Conservation (phyloP, 53 echinoderm and acorn worm species). For the Echinometra lucunter region DNA sequence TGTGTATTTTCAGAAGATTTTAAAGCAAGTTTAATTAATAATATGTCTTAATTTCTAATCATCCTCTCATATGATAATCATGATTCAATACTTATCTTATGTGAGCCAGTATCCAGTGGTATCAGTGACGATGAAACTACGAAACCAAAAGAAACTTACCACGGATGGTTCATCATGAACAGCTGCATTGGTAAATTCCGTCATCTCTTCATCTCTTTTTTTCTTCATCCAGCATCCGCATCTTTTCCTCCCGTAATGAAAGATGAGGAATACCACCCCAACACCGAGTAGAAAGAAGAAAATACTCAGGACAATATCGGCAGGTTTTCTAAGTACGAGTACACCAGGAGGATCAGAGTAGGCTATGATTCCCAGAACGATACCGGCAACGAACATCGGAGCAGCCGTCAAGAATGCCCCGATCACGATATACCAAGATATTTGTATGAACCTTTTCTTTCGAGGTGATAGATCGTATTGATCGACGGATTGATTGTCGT, state of each 20-base stretch:
- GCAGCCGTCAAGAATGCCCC: constrained; percentile 35
- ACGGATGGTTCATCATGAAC: neutral
- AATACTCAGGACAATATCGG: neutral
- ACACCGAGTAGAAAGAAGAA: neutral
- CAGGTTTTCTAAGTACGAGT: neutral
- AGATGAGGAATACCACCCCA: neutral
- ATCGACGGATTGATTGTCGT: neutral
- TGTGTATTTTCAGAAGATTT: too few relatives aligned
- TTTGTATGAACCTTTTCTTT: neutral
- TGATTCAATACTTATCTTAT: too few relatives aligned
- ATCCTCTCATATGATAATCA: too few relatives aligned
- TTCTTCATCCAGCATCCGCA: neutral
- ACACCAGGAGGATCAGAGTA: neutral
- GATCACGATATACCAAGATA: constrained; percentile 27
- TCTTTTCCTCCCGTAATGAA: neutral
- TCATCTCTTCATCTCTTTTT: neutral
- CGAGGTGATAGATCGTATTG: constrained; percentile 1
- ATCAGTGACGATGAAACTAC: neutral
- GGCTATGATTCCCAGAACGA: constrained; percentile 29
- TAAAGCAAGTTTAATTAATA: too few relatives aligned
- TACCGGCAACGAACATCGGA: constrained; percentile 39
- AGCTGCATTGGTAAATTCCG: constrained; percentile 1
- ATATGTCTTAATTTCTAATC: too few relatives aligned
- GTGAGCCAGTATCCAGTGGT: too few relatives aligned
- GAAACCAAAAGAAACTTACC: neutral